Evolutionary conservation across 2,888 invertebrate genomes (phyloP).

Genomic region (Cylloceria caligata): DNA sequence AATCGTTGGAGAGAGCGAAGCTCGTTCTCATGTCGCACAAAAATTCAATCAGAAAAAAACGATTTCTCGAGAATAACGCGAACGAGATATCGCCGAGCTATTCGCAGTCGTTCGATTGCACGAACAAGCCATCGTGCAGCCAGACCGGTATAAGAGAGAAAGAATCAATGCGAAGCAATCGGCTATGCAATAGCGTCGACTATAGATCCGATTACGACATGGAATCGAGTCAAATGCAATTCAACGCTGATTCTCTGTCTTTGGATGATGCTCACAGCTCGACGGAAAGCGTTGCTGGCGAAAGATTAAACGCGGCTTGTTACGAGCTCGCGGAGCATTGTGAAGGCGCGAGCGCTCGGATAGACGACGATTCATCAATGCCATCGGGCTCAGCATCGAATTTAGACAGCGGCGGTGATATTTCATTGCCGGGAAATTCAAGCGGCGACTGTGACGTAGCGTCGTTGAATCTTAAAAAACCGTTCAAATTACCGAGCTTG

Average conservation of each 20-base stretch:
- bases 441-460: constrained; percentile 65
- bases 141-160: constrained; percentile 68
- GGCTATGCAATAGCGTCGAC: constrained; percentile 60
- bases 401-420: constrained; percentile 27
- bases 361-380: constrained; percentile 47
- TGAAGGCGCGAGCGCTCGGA: constrained; percentile 20
- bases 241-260: constrained; percentile 30
- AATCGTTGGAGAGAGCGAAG: constrained; percentile 47
- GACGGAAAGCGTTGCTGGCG: constrained; percentile 61
- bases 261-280: constrained; percentile 61
- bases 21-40: constrained; percentile 66
- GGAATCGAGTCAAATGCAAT: constrained; percentile 28
- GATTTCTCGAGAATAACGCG: constrained; percentile 67
- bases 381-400: constrained; percentile 51
- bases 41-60: constrained; percentile 72
- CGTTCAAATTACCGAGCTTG: constrained; percentile 81
- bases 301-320: constrained; percentile 46
- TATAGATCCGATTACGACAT: constrained; percentile 51
- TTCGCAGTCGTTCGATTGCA: constrained; percentile 63
- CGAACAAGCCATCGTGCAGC: constrained; percentile 46
- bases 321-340: constrained; percentile 56
- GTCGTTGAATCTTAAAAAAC: constrained; percentile 69
- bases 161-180: constrained; percentile 67
- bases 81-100: constrained; percentile 69
- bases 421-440: constrained; percentile 63